Evolutionary conservation across 2,888 invertebrate genomes (phyloP), one percentile per base, ranked within the genome.

Genomic region (Alloscopus bannaensis): DNA sequence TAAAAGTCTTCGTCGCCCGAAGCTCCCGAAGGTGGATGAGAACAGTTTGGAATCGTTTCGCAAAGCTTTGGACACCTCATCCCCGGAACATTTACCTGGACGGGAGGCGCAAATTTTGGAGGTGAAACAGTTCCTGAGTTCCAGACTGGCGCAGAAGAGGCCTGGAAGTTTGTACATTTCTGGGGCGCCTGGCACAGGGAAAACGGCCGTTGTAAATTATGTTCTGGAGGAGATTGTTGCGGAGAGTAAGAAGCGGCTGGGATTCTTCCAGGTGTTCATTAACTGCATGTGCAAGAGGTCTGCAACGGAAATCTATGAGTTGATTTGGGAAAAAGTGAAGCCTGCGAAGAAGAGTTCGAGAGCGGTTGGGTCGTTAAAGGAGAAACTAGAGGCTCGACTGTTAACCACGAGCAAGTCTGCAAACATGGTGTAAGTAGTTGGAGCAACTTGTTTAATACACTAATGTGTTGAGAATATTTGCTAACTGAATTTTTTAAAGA

Each of bases 111-210:
- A 98, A 89, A 90, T 94, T 8, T 88, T 90, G 2, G 91, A 92
- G 86, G 89, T 99, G 20, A 89, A 91, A 26, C 88, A 89, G 2
- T 96, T 95, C 88, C 90, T 98, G 64, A 88, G 88, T 16, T 89
- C 90, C 11, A 93, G 94, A 88, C 88, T 96, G 71, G 88, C 91
- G 2, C 90, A 90, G 0, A 90, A 91, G 84, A 90, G 90, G 36
- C 93, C 97, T 0, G 94, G 93, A 0, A 95, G 96, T 20, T 87
- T 99, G 69, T 99, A 99, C 88, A 92, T 99, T 50, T 98, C 97
- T 45, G 99, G 99, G 0, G 96, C 97, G 26, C 99, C 99, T 0
- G 99, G 99, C 3, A 99, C 99, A 0, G 99, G 97, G 0, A 98
- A 98, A 90, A 98, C 98, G 0, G 97, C 97, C 0, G 93, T 94